Evolutionary conservation across 2,888 invertebrate genomes (phyloP), one percentile per base, ranked within the genome.

Genomic region (Oligia strigilis): DNA sequence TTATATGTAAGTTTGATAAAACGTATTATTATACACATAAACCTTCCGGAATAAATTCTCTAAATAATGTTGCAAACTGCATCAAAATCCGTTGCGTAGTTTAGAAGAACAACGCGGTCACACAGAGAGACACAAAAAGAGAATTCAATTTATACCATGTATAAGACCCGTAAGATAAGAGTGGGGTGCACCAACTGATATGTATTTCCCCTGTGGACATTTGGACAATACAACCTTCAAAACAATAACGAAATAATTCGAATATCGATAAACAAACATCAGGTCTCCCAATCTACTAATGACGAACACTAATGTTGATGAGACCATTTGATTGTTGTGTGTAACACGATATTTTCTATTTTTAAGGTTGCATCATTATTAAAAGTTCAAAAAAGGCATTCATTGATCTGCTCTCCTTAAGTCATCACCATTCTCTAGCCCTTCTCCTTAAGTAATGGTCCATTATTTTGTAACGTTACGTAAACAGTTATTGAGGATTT

Each of bases 171-270:
- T 77, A 43, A 1, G 46, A 11, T 46, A 46, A 46, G 11, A 46
- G 11, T 11, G 46, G 11, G 46, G 3, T 36, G 19, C 5, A 46
- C n/a, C 2, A 52, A 62, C 40, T 29, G 14, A 40, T 19, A 76
- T 23, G 8, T 43, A 64, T 8, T 43, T 62, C 13, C 36, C 67
- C 43, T 55, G 40, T 29, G 4, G 19, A 62, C 17, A 4, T 49
- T 49, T 58, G 19, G 19, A 78, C 78, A 46, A 55, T 19, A 6
- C 11, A 36, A 46, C 17, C 29, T 29, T 77, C 17, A 52, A 17
- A 36, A 52, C 65, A 46, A 5, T 43, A 60, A 60, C 17, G 11
- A 52, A 58, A 75, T 46, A 36, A 75, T 76, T 76, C 13, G n/a
- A 36, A 49, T 19, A 46, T 14, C 9, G n/a, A 36, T 36, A 49